phyloP scores from a whole-genome alignment of 2,113 vertebrate genomes.

The Tachycineta bicolor region DNA sequence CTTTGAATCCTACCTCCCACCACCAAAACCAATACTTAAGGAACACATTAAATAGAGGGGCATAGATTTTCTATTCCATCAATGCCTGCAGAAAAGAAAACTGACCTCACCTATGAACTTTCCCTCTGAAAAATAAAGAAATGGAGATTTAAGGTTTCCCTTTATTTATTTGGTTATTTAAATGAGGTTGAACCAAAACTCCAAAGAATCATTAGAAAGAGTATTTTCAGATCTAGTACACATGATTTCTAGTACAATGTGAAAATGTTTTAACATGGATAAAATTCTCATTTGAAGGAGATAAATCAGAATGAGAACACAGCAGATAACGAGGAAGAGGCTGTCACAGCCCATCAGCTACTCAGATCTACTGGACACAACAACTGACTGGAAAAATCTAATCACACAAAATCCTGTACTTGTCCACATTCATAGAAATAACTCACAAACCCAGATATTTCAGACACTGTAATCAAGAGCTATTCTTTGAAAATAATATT shows the following conservation, averaged over 20 bases:
- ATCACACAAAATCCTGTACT: neutral
- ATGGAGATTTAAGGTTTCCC: neutral
- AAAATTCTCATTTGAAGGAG: constrained; percentile 16
- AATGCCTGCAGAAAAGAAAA: neutral
- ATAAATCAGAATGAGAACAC: neutral
- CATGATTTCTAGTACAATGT: neutral
- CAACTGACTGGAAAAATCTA: constrained; percentile 23
- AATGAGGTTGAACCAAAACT: neutral
- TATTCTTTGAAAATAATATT: neutral
- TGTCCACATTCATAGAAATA: neutral
- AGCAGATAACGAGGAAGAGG: neutral
- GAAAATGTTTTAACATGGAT: neutral
- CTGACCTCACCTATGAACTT: neutral
- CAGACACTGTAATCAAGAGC: neutral
- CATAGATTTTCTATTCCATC: neutral
- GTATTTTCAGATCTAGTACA: neutral
- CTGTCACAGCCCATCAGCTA: constrained; percentile 9
- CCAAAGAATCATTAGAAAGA: neutral
- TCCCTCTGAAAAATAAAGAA: neutral
- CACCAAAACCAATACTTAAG: neutral
- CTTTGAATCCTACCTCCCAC: neutral
- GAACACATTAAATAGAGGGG: neutral
- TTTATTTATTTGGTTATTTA: neutral
- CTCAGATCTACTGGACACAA: constrained; percentile 18
- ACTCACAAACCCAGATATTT: neutral